Evolutionary conservation across 2,797 vertebrate genomes (phyloP).

Genomic region (Phylloscopus collybita): DNA sequence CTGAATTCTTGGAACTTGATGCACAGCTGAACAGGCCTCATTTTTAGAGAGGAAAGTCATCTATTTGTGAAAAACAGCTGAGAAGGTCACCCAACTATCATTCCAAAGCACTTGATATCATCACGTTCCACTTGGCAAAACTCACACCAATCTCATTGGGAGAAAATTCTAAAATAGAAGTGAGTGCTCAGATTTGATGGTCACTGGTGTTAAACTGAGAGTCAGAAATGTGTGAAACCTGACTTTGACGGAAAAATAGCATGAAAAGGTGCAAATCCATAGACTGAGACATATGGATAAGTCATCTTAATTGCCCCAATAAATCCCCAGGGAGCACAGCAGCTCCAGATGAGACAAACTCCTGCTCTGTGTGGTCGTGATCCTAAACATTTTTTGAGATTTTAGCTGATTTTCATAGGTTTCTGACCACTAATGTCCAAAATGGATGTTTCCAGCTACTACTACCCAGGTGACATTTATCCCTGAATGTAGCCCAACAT

Average conservation of each 20-base stretch:
- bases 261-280: background rate
- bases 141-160: background rate
- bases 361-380: background rate
- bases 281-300: background rate
- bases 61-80: background rate
- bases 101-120: background rate
- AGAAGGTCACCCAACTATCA: background rate
- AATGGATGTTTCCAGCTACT: background rate
- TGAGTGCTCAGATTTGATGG: background rate
- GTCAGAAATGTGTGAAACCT: background rate
- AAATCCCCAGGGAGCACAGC: background rate
- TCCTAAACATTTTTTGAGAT: background rate
- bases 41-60: background rate
- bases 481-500: background rate
- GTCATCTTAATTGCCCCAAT: background rate
- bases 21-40: background rate
- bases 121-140: background rate
- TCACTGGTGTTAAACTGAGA: background rate
- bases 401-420: background rate
- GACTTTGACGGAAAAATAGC: background rate
- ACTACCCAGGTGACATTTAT: background rate
- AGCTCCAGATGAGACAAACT: background rate
- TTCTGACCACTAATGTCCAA: background rate
- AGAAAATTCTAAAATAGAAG: background rate
- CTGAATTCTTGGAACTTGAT: background rate